These are phyloP conservation scores for Halesus radiatus DNA, from an alignment of 1,140 invertebrate genomes.

Conservation along the genomic window DNA sequence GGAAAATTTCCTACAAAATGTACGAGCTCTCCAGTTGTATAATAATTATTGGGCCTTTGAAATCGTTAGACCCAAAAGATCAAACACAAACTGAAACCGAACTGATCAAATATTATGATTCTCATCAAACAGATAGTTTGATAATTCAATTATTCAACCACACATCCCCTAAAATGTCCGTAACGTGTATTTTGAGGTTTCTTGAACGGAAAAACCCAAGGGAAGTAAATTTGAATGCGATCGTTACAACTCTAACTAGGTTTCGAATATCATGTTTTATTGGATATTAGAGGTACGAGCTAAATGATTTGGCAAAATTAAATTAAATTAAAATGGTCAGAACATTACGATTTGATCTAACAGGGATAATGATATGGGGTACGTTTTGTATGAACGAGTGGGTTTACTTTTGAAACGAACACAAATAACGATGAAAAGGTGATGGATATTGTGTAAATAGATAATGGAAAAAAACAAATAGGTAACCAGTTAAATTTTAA, in stretches of 20 bases:
- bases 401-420: no score
- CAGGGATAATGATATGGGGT: no score
- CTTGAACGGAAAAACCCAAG: not conserved
- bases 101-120: conserved; percentile 1
- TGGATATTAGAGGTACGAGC: no score
- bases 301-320: no score
- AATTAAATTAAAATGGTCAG: no score
- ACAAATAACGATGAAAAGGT: no score
- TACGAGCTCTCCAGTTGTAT: not conserved
- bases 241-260: not conserved
- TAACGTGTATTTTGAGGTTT: not conserved
- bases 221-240: not conserved
- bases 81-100: conserved; percentile 9
- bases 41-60: not conserved
- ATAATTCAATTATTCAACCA: conserved; percentile 18
- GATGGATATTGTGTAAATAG: no score
- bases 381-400: no score
- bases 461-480: no score
- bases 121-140: conserved; percentile 9
- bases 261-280: no score
- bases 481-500: no score
- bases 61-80: conserved; percentile 21
- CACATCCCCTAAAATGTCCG: not conserved
- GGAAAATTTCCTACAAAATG: not conserved
- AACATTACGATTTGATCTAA: no score